Percentiles rank a stretch among this genome's conserved stretches.
These are phyloP conservation scores for Oxystoma pomonae DNA, from an alignment of 2,888 invertebrate genomes.

Conservation along the genomic window DNA sequence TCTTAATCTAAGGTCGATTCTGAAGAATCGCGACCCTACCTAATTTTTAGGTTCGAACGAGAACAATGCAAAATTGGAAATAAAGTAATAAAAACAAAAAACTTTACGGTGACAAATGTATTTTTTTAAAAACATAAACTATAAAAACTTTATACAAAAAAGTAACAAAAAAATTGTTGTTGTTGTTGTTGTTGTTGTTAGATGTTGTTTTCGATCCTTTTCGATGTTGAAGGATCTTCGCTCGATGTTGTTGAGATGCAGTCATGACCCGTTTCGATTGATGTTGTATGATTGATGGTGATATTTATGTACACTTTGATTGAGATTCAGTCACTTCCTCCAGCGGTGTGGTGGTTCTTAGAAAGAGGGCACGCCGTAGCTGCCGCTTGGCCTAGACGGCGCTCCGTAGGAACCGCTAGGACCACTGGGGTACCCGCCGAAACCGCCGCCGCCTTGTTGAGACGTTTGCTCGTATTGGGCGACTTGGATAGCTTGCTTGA, in stretches of 20 bases:
- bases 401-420: conserved; percentile 49
- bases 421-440: conserved; percentile 49
- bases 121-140: conserved; percentile 50
- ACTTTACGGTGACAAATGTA: conserved; percentile 52
- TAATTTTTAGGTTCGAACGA: too few species aligned
- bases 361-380: conserved; percentile 31
- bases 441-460: conserved; percentile 46
- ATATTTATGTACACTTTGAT: conserved; percentile 33
- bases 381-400: conserved; percentile 55
- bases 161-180: conserved; percentile 31
- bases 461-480: conserved; percentile 75
- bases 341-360: conserved; percentile 23
- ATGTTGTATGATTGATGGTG: conserved; percentile 18
- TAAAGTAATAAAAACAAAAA: background rate
- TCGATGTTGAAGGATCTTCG: conserved; percentile 25
- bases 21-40: too few species aligned
- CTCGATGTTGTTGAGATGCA: conserved; percentile 40
- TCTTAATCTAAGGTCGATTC: too few species aligned
- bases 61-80: too few species aligned
- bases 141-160: conserved; percentile 51
- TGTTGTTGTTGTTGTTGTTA: conserved; percentile 37
- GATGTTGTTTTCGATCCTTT: conserved; percentile 24
- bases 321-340: conserved; percentile 30
- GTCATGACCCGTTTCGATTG: conserved; percentile 45
- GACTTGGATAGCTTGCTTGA: conserved; percentile 83